Conservation (phyloP, 2,888 invertebrate species). For the Candidula unifasciata region DNA sequence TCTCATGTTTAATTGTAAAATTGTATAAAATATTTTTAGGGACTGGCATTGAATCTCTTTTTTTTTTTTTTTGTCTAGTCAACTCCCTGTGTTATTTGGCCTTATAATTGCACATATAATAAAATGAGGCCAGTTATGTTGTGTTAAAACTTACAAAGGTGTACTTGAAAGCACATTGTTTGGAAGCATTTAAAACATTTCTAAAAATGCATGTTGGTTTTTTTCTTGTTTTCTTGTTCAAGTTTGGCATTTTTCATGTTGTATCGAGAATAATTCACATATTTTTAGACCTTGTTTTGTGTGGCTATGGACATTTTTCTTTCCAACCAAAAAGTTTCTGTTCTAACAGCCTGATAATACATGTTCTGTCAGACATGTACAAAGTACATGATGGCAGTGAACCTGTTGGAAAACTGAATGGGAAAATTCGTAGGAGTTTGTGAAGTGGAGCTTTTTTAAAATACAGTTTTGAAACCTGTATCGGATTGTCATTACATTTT, state of each 20-base stretch:
- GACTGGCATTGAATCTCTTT: conserved; percentile 29
- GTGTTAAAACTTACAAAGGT: not conserved
- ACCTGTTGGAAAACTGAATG: not conserved
- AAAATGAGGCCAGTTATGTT: not conserved
- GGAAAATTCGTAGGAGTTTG: not conserved
- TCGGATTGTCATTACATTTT: conserved; percentile 15
- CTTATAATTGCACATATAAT: not conserved
- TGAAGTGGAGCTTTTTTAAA: not conserved
- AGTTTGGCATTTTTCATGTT: conserved; percentile 35
- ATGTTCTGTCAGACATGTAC: conserved; percentile 12
- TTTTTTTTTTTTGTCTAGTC: conserved; percentile 38
- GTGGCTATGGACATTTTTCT: conserved; percentile 23
- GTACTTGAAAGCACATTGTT: conserved; percentile 10
- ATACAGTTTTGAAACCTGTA: conserved; percentile 24
- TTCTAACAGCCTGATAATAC: conserved; percentile 31
- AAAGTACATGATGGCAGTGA: not conserved
- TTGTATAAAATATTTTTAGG: not conserved
- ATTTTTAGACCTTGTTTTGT: conserved; percentile 32
- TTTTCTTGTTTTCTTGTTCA: conserved; percentile 32
- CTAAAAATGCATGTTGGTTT: conserved; percentile 34
- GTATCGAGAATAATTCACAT: conserved; percentile 14
- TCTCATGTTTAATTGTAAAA: not conserved
- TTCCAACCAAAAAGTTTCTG: conserved; percentile 9
- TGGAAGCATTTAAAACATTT: conserved; percentile 19
- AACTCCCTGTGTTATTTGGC: conserved; percentile 14